phyloP scores from a whole-genome alignment of 2,113 vertebrate genomes.

The Ctenomys sociabilis region DNA sequence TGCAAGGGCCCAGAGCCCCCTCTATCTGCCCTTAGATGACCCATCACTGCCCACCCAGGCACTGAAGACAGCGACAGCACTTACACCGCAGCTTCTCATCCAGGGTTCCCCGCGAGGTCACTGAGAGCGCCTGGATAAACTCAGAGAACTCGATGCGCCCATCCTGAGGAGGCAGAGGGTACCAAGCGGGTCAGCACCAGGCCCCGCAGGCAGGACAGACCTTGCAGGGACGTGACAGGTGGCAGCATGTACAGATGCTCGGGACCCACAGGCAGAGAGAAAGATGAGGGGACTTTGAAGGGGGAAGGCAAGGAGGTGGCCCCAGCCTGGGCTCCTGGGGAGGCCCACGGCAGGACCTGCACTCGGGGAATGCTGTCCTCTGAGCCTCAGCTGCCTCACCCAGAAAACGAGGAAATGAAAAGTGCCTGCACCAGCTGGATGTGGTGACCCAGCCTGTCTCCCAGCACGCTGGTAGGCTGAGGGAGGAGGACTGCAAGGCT shows the following conservation, averaged over 20 bases:
- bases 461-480: background rate
- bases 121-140: constrained; percentile 98
- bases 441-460: background rate
- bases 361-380: too few species aligned
- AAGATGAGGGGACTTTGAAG: background rate
- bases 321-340: background rate
- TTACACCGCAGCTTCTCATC: constrained; percentile 99
- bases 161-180: constrained; percentile 86
- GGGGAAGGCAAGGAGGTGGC: background rate
- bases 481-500: background rate
- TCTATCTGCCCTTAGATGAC: background rate
- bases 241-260: background rate
- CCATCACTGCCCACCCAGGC: background rate
- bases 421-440: background rate
- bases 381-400: background rate
- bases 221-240: accelerated
- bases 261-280: accelerated
- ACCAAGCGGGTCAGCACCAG: background rate
- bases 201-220: background rate
- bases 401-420: background rate
- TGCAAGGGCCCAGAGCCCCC: background rate
- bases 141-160: constrained; percentile 98
- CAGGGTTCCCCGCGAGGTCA: constrained; percentile 97
- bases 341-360: background rate
- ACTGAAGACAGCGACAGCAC: constrained; percentile 18